Base-by-base conservation (phyloP, 1,140 invertebrate genomes). In the Venustaconcha ellipsiformis region DNA sequence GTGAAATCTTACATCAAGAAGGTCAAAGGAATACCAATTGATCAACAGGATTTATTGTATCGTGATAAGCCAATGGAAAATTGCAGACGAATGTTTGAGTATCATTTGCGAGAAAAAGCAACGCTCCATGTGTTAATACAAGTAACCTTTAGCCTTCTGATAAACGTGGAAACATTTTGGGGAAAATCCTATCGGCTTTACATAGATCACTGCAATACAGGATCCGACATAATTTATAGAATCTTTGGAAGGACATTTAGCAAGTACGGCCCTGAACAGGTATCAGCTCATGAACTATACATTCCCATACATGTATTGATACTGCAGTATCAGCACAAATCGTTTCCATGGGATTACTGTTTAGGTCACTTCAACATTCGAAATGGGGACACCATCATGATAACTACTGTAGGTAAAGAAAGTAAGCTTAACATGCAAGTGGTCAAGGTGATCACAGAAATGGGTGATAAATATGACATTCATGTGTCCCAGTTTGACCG, bases 151-250 rank as follows among this genome's bases (percentile, higher is more conserved):
- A 82, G 84, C 63, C 67, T 84, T 26, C 63, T 82, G n/a, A 76
- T 88, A n/a, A 84, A 85, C 74, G 81, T 88, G 18, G 78, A 86
- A 65, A 87, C 85, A 55, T 88, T 88, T 73, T 88, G 86, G 86
- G 84, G 85, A 14, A 83, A 78, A 20, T 80, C 78, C 1, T 87
- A 88, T 68, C 74, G 85, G 37, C 73, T 88, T 48, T 86, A 83
- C 65, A 76, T 86, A 1, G 86, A 88, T 63, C 79, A 82, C 0
- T 87, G 85, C 56, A 84, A 80, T 60, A 87, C 84, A 18, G 79
- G 82, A 1, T 81, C 77, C 30, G 80, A 82, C 26, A 76, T 87
- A 18, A 81, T 87, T 57, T 80, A 80, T 65, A 73, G 70, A 15
- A 77, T 84, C 15, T 80, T 87, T 17, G 74, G 78, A 12, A 70